Evolutionary conservation across 2,888 invertebrate genomes (phyloP), one percentile per base, ranked within the genome.

Genomic region (Podabrus alpinus): DNA sequence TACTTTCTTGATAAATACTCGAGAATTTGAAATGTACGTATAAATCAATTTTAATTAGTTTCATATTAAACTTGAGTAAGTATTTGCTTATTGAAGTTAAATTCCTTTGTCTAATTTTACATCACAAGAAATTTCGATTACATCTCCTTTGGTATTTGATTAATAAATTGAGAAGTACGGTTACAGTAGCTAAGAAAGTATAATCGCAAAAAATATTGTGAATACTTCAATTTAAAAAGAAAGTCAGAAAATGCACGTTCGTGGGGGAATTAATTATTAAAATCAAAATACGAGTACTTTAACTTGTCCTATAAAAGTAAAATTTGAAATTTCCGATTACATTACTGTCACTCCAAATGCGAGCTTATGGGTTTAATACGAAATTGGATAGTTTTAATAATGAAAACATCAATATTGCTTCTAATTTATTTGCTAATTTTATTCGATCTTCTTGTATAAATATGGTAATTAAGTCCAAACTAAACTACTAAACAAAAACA

Each of bases 21-120:
- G 59, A 66, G 72, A 61, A 62, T 73, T 73, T 76, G 72, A 73
- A 76, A 75, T 66, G 29, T 66, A 68, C 73, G 76, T 67, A 72
- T 75, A 76, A 76, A 76, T 76, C 73, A 76, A 76, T 73, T 73
- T 76, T 76, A 76, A 76, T 75, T 75, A 75, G 73, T 71, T 72
- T 68, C 62, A 75, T 61, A 73, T 62, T 68, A 61, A 68, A 68
- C 68, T 72, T 24, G 21, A 66, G 71, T 59, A 71, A 71, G 71
- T 64, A 64, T 64, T 64, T 64, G 66, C 60, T 45, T 61, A 62
- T 21, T 15, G 16, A 69, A 68, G 64, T 69, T 71, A 66, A 64
- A 70, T 16, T 15, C 66, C 21, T 66, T 21, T 64, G 62, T 64
- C 13, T 19, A 64, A 64, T 64, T 64, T 64, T 64, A 45, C 45